Percentiles rank a stretch among this genome's conserved stretches.
These are phyloP conservation scores for Caiman crocodilus DNA, from an alignment of 2,797 vertebrate species.

Conservation along the genomic window DNA sequence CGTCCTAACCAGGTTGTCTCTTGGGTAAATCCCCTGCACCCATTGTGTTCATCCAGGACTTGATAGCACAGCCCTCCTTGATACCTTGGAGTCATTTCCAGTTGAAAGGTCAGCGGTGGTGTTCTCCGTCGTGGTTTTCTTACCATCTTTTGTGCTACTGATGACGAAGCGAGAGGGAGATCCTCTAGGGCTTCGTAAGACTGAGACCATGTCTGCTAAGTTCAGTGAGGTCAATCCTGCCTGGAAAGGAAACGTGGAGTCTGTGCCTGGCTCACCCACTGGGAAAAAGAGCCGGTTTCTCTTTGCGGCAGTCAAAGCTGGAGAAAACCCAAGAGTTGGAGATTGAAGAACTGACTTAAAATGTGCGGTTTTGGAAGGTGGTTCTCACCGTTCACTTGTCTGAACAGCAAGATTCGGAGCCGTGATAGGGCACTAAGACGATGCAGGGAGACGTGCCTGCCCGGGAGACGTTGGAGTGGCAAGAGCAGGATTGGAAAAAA, in stretches of 20 bases:
- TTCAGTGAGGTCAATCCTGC: neutral
- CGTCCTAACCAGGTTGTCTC: neutral
- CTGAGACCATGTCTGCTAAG: neutral
- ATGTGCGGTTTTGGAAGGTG: accelerated
- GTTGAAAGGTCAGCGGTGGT: neutral
- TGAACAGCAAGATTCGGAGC: neutral
- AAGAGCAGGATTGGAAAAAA: too few relatives aligned
- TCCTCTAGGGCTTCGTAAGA: neutral
- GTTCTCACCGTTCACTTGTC: neutral
- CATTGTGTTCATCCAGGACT: neutral
- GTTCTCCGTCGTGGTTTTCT: neutral
- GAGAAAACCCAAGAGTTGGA: neutral
- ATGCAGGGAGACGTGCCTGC: accelerated
- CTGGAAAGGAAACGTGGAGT: neutral
- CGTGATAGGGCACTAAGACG: neutral
- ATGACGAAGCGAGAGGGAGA: neutral
- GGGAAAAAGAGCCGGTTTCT: neutral
- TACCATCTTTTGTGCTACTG: accelerated
- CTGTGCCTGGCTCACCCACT: neutral
- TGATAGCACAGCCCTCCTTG: neutral
- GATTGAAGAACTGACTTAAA: neutral
- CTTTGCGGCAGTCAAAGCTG: accelerated
- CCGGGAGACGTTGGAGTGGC: neutral
- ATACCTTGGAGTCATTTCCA: too few relatives aligned
- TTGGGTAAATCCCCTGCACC: neutral